phyloP scores from a whole-genome alignment of 2,888 invertebrate species.

The Corythucha ciliata region DNA sequence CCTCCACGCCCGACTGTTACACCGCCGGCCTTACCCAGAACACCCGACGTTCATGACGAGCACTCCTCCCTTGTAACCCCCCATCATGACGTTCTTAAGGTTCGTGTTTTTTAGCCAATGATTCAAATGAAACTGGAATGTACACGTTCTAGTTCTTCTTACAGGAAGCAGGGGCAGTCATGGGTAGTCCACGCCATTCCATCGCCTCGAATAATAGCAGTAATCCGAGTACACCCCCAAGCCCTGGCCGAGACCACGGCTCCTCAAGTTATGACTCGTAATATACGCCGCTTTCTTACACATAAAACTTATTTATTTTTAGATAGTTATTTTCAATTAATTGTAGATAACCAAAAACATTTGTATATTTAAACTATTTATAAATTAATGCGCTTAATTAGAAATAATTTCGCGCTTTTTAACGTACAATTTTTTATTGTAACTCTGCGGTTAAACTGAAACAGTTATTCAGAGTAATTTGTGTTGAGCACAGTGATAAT shows the following conservation, averaged over 20 bases:
- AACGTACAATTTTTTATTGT: too few species aligned
- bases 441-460: background rate
- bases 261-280: slow-evolving; percentile 59
- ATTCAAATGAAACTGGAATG: background rate
- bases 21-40: slow-evolving; percentile 34
- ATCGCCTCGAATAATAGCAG: slow-evolving; percentile 66
- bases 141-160: slow-evolving; percentile 23
- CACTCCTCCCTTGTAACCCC: slow-evolving; percentile 24
- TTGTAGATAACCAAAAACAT: slow-evolving; percentile 21
- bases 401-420: slow-evolving; percentile 9
- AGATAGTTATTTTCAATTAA: background rate
- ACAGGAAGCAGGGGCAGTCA: slow-evolving; percentile 43
- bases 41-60: slow-evolving; percentile 32
- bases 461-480: background rate
- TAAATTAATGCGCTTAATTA: slow-evolving; percentile 6
- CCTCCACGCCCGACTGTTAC: slow-evolving; percentile 36
- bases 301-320: slow-evolving; percentile 8
- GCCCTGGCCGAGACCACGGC: slow-evolving; percentile 56
- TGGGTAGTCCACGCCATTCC: slow-evolving; percentile 58
- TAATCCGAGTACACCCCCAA: slow-evolving; percentile 61
- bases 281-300: slow-evolving; percentile 28
- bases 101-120: slow-evolving; percentile 4
- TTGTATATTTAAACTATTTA: slow-evolving; percentile 15
- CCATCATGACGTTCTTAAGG: slow-evolving; percentile 32
- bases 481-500: slow-evolving; percentile 15